phyloP scores from a whole-genome alignment of 2,113 vertebrate species.

The Scartelaos histophorus region DNA sequence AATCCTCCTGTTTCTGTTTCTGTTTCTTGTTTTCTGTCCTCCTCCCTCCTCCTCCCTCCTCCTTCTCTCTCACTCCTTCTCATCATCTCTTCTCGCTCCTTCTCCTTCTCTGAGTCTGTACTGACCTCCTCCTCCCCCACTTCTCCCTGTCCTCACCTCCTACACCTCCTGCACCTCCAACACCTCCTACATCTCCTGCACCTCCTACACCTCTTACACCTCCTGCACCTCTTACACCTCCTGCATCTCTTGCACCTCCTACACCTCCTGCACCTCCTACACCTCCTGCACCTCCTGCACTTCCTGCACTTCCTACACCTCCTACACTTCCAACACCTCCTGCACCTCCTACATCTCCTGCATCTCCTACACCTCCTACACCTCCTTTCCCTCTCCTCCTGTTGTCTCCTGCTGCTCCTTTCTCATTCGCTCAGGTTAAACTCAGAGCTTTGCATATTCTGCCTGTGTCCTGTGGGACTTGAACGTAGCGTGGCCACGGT shows the following conservation, averaged over 20 bases:
- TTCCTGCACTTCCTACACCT: no score
- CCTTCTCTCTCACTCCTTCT: not conserved
- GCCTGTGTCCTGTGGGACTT: slow-evolving; percentile 48
- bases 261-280: not conserved
- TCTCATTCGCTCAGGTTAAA: slow-evolving; percentile 57
- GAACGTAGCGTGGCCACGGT: slow-evolving; percentile 81
- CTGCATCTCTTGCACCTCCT: not conserved
- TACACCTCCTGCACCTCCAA: not conserved
- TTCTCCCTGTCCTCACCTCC: no score
- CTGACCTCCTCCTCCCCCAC: no score
- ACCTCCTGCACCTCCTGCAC: no score
- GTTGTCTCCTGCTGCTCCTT: slow-evolving; percentile 10
- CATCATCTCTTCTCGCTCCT: no score
- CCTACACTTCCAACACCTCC: not conserved
- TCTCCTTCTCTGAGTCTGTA: no score
- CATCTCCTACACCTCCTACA: not conserved
- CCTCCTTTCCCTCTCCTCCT: not conserved
- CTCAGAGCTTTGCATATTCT: slow-evolving; percentile 69
- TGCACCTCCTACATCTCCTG: no score
- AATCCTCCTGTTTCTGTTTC: no score
- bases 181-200: no score
- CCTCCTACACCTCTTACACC: not conserved
- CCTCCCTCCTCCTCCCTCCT: no score
- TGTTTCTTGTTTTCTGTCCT: no score
- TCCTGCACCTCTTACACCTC: not conserved